phyloP scores from a whole-genome alignment of 1,140 invertebrate species.

The Saxidomus purpurata region DNA sequence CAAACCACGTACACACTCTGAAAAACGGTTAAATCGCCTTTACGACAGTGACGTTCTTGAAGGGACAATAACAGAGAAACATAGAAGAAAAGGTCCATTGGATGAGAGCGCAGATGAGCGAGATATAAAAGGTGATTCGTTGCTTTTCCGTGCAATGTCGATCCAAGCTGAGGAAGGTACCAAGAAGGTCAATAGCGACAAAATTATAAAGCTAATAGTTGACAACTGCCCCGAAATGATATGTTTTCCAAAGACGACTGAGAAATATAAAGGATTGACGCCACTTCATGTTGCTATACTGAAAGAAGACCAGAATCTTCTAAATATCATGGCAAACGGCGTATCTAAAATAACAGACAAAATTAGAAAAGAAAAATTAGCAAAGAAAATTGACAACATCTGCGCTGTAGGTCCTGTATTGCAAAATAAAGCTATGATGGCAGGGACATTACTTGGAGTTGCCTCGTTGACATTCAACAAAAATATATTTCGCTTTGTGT shows the following conservation, averaged over 20 bases:
- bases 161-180: neutral
- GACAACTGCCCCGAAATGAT: neutral
- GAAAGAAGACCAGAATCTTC: neutral
- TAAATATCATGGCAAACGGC: neutral
- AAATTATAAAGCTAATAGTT: neutral
- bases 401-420: neutral
- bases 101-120: too few relatives aligned
- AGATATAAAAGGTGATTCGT: neutral
- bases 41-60: too few relatives aligned
- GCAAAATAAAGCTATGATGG: neutral
- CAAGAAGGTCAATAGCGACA: neutral
- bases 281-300: neutral
- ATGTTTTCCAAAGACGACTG: neutral
- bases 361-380: neutral
- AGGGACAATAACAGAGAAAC: too few relatives aligned
- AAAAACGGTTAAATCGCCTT: too few relatives aligned
- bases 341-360: neutral
- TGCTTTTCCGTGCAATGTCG: neutral
- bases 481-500: neutral
- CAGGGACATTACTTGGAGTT: neutral
- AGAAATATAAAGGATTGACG: neutral
- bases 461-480: neutral
- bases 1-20: too few relatives aligned
- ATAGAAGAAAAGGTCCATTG: too few relatives aligned
- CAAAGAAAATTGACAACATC: neutral